Conservation (phyloP, 2,113 vertebrate species). For the Capra hircus region DNA sequence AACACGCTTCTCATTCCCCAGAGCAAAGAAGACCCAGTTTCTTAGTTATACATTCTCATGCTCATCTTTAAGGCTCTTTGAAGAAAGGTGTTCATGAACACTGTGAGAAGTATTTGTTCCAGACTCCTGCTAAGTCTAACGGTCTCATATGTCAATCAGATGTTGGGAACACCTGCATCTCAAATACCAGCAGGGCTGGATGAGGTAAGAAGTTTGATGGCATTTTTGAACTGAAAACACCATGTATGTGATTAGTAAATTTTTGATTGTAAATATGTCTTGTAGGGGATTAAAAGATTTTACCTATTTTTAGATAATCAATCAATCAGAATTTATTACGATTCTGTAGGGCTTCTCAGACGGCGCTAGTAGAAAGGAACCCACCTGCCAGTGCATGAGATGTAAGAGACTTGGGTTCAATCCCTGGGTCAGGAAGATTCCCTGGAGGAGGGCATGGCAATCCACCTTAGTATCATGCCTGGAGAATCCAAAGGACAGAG, state of each 20-base stretch:
- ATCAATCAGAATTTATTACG: neutral
- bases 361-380: neutral
- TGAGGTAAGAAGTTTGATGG: neutral
- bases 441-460: neutral
- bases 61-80: neutral
- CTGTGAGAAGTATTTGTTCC: neutral
- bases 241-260: neutral
- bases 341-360: neutral
- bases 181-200: neutral
- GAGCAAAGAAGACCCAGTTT: neutral
- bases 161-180: neutral
- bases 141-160: neutral
- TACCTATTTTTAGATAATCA: slow-evolving; percentile 10
- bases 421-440: neutral
- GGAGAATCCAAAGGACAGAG: neutral
- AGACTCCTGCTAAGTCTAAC: neutral
- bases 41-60: neutral
- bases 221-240: neutral
- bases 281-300: neutral
- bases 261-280: neutral
- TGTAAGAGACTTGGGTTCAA: neutral
- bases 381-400: neutral
- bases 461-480: neutral
- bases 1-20: neutral
- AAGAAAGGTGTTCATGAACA: neutral